phyloP scores from a whole-genome alignment of 2,113 vertebrate genomes.

The Ramphastos sulfuratus region DNA sequence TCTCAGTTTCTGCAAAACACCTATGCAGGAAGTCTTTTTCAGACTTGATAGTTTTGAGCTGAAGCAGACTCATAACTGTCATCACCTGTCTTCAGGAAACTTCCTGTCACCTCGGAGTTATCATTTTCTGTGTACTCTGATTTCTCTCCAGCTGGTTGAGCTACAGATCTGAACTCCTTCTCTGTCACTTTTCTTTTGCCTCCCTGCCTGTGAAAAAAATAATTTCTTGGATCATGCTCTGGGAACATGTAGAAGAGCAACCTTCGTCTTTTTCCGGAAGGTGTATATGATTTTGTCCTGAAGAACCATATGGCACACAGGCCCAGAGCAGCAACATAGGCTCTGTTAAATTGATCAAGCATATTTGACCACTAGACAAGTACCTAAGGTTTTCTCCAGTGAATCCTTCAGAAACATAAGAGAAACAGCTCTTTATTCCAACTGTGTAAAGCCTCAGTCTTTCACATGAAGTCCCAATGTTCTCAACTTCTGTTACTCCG shows the following conservation, averaged over 20 bases:
- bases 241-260: background rate
- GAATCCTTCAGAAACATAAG: background rate
- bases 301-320: background rate
- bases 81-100: background rate
- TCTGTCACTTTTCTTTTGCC: background rate
- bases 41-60: background rate
- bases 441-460: background rate
- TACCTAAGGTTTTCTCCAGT: background rate
- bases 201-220: background rate
- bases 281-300: background rate
- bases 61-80: background rate
- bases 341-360: background rate
- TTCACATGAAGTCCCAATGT: background rate
- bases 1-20: background rate
- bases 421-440: background rate
- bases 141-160: background rate
- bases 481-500: background rate
- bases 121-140: background rate
- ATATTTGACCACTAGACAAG: background rate
- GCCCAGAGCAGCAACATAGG: background rate
- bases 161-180: background rate
- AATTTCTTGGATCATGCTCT: background rate
- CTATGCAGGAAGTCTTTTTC: background rate
- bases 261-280: background rate
- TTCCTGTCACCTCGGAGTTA: background rate